Percentiles rank a stretch among this genome's conserved stretches.
Conservation (phyloP, 2,797 vertebrate species). For the Smutsia gigantea region DNA sequence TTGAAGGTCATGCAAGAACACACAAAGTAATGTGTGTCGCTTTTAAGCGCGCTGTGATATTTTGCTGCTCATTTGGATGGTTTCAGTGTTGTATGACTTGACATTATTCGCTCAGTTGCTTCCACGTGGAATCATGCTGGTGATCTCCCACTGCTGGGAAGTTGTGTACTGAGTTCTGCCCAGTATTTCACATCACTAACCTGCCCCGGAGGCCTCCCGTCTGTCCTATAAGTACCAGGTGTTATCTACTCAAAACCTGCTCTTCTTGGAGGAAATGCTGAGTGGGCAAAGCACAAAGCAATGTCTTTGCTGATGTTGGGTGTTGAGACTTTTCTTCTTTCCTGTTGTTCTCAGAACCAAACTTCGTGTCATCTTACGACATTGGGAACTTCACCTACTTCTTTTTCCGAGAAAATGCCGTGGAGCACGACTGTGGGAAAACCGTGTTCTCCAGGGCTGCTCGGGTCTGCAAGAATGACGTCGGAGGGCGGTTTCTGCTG, state of each 20-base stretch:
- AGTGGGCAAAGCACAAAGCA: not conserved
- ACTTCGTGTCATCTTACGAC: conserved; percentile 98
- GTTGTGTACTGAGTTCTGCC: rapidly evolving
- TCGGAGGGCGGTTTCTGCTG: conserved; percentile 96
- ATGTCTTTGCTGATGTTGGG: rapidly evolving
- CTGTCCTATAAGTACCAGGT: not conserved
- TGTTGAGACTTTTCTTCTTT: conserved; percentile 1
- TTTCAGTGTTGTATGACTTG: not conserved
- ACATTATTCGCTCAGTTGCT: not conserved
- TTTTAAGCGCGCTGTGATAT: not conserved
- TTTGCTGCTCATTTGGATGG: rapidly evolving
- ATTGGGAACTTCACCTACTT: conserved; percentile 98
- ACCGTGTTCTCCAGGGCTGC: conserved; percentile 96
- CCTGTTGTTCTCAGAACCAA: conserved; percentile 91
- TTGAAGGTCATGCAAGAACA: not conserved
- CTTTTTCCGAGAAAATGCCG: conserved; percentile 97
- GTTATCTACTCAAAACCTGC: not conserved
- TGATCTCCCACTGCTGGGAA: not conserved
- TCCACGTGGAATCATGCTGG: rapidly evolving
- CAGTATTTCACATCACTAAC: rapidly evolving
- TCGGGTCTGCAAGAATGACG: conserved; percentile 97
- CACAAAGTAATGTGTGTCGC: not conserved
- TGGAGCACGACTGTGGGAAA: conserved; percentile 97
- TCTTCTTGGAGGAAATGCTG: not conserved
- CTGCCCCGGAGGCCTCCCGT: rapidly evolving